Conservation (phyloP, 1,140 invertebrate species). For the Galleria mellonella region DNA sequence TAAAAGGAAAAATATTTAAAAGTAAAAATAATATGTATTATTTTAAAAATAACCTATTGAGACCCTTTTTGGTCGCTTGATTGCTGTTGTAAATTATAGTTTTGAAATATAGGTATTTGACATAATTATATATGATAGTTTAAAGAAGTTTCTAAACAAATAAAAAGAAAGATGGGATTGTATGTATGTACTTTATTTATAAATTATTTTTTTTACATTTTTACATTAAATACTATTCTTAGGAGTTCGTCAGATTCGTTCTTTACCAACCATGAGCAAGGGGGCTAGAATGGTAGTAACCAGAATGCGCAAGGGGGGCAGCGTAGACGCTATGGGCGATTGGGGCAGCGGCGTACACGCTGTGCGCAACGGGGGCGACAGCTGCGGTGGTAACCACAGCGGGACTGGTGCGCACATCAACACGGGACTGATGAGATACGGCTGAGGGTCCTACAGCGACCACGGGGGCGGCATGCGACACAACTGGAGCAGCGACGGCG, state of each 20-base stretch:
- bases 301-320: constrained; percentile 12
- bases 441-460: constrained; percentile 38
- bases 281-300: constrained; percentile 17
- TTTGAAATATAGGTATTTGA: too few relatives aligned
- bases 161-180: too few relatives aligned
- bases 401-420: constrained; percentile 36
- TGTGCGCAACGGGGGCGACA: constrained; percentile 24
- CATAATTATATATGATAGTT: too few relatives aligned
- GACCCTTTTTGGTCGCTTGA: too few relatives aligned
- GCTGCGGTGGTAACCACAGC: constrained; percentile 22
- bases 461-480: constrained; percentile 26
- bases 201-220: constrained; percentile 25
- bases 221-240: constrained; percentile 25
- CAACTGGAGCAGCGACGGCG: constrained; percentile 33
- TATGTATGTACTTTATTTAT: constrained; percentile 11
- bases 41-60: too few relatives aligned
- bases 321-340: constrained; percentile 29
- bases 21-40: too few relatives aligned
- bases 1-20: too few relatives aligned
- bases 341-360: constrained; percentile 25
- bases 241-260: constrained; percentile 42
- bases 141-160: too few relatives aligned
- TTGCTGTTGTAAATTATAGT: too few relatives aligned
- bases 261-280: constrained; percentile 36
- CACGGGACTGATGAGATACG: constrained; percentile 47